A percentile compares a stretch with the other conserved stretches of the same genome.
phyloP scores from a whole-genome alignment of 2,888 invertebrate genomes.

The Unio pictorum region DNA sequence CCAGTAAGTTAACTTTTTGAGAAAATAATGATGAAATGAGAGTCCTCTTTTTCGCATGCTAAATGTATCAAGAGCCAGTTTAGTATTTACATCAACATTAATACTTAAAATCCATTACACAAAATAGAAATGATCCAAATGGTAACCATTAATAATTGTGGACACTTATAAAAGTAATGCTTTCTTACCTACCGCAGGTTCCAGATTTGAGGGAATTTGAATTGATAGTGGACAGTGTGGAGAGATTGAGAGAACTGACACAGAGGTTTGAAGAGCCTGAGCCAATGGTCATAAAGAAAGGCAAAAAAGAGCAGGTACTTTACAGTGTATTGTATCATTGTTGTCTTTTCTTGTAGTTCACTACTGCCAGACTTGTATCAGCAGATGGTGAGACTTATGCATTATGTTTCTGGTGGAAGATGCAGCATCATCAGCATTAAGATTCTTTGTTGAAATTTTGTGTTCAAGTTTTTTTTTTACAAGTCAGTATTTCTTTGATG shows the following conservation, averaged over 20 bases:
- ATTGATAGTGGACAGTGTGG: conserved; percentile 74
- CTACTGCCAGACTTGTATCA: too few relatives aligned
- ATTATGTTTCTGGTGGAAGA: too few relatives aligned
- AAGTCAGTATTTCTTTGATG: too few relatives aligned
- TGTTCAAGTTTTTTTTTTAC: too few relatives aligned
- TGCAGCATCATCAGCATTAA: too few relatives aligned
- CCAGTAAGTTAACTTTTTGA: background rate
- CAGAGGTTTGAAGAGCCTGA: conserved; percentile 64
- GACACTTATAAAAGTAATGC: background rate
- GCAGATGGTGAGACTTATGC: too few relatives aligned
- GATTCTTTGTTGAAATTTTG: too few relatives aligned
- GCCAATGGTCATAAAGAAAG: conserved; percentile 36
- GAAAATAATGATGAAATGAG: background rate
- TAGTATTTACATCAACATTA: background rate
- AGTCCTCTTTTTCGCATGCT: background rate
- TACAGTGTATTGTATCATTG: background rate
- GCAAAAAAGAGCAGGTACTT: conserved; percentile 47
- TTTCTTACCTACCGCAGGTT: conserved; percentile 36
- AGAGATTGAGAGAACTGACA: conserved; percentile 71
- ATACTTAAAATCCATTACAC: background rate
- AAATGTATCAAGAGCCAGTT: background rate
- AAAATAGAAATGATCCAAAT: background rate
- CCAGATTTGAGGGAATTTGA: conserved; percentile 70
- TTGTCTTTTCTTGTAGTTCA: background rate
- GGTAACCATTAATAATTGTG: too few relatives aligned